Conservation (phyloP, 2,797 vertebrate genomes). For the Carcharodon carcharias region DNA sequence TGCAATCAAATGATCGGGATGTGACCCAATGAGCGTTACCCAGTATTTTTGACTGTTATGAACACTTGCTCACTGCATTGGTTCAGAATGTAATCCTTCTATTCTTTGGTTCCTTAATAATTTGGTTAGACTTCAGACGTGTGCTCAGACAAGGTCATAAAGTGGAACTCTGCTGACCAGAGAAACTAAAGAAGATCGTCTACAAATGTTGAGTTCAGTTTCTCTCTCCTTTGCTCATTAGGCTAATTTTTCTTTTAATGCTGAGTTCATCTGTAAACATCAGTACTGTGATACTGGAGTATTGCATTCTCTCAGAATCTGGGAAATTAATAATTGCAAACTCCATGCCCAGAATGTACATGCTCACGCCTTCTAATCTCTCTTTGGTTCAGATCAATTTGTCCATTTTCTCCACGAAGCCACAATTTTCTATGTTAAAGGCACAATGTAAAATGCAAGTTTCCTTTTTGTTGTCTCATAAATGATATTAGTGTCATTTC, state of each 20-base stretch:
- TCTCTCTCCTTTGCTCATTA: not conserved
- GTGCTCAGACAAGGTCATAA: too few relatives aligned
- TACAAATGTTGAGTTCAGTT: not conserved
- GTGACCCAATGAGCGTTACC: not conserved
- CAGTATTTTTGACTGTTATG: not conserved
- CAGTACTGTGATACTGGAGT: not conserved
- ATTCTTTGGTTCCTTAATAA: not conserved
- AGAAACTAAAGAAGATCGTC: not conserved
- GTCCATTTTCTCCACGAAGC: not conserved
- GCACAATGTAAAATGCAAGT: constrained; percentile 10
- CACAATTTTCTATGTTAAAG: not conserved
- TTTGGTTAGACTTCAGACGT: too few relatives aligned
- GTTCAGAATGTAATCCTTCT: not conserved
- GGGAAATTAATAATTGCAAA: too few relatives aligned
- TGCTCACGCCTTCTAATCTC: not conserved
- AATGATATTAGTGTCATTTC: not conserved
- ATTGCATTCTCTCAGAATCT: not conserved
- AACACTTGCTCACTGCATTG: not conserved
- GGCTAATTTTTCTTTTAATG: not conserved
- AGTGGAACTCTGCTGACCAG: not conserved
- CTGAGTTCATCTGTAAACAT: not conserved
- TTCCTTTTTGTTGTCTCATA: not conserved
- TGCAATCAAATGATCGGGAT: not conserved
- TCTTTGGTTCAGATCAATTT: not conserved
- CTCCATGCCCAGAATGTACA: not conserved